Conservation (phyloP, 1,140 invertebrate species). For the Drosophila sp. region DNA sequence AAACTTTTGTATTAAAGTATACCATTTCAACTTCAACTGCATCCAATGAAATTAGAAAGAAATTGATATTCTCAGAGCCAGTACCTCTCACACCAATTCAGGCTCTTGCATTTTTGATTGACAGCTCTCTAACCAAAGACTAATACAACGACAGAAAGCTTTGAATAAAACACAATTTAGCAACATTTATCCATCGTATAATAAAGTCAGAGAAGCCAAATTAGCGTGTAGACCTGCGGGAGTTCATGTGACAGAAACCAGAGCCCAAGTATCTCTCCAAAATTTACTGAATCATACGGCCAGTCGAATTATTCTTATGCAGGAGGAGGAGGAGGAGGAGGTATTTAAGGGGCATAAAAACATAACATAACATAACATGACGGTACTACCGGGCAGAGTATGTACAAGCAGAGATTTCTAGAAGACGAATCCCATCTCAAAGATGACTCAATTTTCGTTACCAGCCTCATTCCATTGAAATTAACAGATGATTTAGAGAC, state of each 20-base stretch:
- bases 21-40: too few species aligned
- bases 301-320: slow-evolving; percentile 2
- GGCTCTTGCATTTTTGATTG: slow-evolving; percentile 7
- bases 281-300: slow-evolving; percentile 9
- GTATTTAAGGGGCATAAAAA: slow-evolving; percentile 3
- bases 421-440: slow-evolving; percentile 1
- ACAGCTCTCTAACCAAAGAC: not conserved
- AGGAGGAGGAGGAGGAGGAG: too few species aligned
- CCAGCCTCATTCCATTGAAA: slow-evolving; percentile 5
- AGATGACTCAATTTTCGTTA: slow-evolving; percentile 4
- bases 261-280: slow-evolving; percentile 8
- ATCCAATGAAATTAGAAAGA: too few species aligned
- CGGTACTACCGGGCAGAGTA: not conserved
- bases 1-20: too few species aligned
- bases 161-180: slow-evolving; percentile 3
- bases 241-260: slow-evolving; percentile 4
- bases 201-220: not conserved
- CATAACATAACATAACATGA: not conserved
- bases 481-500: slow-evolving; percentile 3
- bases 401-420: not conserved
- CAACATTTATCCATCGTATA: not conserved
- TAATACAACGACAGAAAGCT: slow-evolving; percentile 4
- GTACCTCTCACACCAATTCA: slow-evolving; percentile 4
- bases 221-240: slow-evolving; percentile 1
- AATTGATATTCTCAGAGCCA: too few species aligned